These are phyloP conservation scores for Magallana gigas DNA, from an alignment of 1,140 invertebrate genomes.

Conservation along the genomic window DNA sequence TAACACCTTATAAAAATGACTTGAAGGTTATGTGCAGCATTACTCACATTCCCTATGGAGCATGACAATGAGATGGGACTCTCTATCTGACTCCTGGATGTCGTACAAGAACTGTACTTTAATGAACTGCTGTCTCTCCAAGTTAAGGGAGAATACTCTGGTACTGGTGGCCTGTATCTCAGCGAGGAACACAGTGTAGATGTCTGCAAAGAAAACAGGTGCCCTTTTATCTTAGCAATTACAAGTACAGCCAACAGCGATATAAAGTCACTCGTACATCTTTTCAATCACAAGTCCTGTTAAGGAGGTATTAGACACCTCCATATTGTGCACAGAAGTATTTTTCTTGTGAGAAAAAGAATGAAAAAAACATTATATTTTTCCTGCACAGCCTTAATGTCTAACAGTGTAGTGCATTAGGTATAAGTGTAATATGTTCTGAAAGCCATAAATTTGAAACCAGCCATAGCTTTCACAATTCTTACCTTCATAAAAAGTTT, in stretches of 20 bases:
- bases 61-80: constrained; percentile 73
- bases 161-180: constrained; percentile 69
- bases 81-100: constrained; percentile 58
- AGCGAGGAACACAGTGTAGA: constrained; percentile 71
- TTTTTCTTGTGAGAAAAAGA: background rate
- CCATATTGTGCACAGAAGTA: background rate
- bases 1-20: background rate
- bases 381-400: no score
- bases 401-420: no score
- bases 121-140: constrained; percentile 69
- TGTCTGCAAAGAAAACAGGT: constrained; percentile 60
- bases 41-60: constrained; percentile 76
- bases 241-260: no score
- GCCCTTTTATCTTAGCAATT: no score
- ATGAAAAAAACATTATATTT: no score
- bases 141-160: constrained; percentile 74
- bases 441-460: background rate
- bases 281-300: no score
- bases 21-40: background rate
- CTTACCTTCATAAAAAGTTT: background rate
- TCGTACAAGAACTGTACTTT: constrained; percentile 75
- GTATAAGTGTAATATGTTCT: background rate
- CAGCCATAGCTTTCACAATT: background rate
- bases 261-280: no score
- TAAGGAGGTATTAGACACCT: no score